Evolutionary conservation across 2,888 invertebrate species (phyloP), one percentile per base, ranked within the genome.

Genomic region (Empis stercorea): DNA sequence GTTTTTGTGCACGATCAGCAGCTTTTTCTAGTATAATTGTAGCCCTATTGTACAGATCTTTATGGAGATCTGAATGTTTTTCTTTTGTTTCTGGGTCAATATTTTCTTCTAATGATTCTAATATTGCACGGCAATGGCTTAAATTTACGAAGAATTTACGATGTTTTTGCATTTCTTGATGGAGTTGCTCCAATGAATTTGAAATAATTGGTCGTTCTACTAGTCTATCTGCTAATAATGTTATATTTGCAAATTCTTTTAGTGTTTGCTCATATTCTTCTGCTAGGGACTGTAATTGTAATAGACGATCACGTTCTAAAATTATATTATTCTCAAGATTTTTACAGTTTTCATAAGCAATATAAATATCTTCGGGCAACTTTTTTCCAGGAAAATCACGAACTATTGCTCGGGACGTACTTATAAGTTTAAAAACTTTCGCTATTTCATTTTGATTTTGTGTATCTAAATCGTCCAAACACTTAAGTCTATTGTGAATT

Each of bases 221-320:
- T 34, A 89, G 68, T 38, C 82, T 81, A 63, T 89, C 87, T 1
- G 91, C 89, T 7, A 89, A 77, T 45, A 86, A 81, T 4, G 87
- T 86, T 30, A 91, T 88, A 61, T 89, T 86, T 10, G 80, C 79
- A 57, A 91, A 88, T 63, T 92, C 91, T 61, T 84, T 83, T 10
- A 92, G 70, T 0, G 88, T 89, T 65, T 89, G 86, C 60, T 87
- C 87, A 61, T 92, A 92, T 62, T 92, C 91, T 58, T 88, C 87
- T 2, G 84, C 82, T 45, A 91, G 67, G 0, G 84, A 78, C 23
- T 84, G 73, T 16, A 86, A 64, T 61, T 88, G 87, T 6, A 87
- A 65, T 1, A 87, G 72, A 44, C 84, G 79, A 51, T 88, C 87
- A 50, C 86, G 75, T 68, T 89, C 86, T 7, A 75, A 72, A 30